Evolutionary conservation across 2,888 invertebrate species (phyloP).

Genomic region (Bembecia ichneumoniformis): DNA sequence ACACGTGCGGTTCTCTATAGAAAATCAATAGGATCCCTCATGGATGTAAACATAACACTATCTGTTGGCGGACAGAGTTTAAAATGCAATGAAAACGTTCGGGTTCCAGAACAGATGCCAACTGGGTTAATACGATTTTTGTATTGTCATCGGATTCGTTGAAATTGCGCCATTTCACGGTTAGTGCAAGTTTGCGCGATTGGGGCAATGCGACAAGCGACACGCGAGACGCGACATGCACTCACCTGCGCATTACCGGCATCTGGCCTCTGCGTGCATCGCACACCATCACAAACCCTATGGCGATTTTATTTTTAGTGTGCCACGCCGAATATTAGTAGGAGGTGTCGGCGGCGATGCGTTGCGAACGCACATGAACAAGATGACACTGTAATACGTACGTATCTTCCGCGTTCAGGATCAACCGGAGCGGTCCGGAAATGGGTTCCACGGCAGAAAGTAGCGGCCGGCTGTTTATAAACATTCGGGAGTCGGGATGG

Average conservation of each 20-base stretch:
- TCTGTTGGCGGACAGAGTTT: not conserved
- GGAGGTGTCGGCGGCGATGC: slow-evolving; percentile 22
- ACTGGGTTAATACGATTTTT: not conserved
- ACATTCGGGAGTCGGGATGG: slow-evolving; percentile 49
- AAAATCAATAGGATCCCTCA: not conserved
- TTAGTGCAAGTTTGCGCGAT: slow-evolving; percentile 1
- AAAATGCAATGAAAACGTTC: not conserved
- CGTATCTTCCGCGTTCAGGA: slow-evolving; percentile 45
- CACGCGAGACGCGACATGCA: too few species aligned
- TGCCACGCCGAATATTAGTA: slow-evolving; percentile 21
- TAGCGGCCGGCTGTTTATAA: slow-evolving; percentile 67
- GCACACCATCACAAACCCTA: not conserved
- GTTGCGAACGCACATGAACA: slow-evolving; percentile 26
- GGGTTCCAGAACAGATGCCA: not conserved
- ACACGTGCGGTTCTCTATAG: not conserved
- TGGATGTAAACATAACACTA: not conserved
- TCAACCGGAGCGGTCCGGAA: slow-evolving; percentile 28
- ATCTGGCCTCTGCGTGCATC: not conserved
- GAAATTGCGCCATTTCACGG: slow-evolving; percentile 18
- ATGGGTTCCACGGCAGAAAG: slow-evolving; percentile 20
- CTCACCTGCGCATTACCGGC: slow-evolving; percentile 5
- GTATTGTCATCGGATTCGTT: slow-evolving; percentile 1
- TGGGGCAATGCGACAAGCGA: slow-evolving; percentile 8
- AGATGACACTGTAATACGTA: slow-evolving; percentile 39
- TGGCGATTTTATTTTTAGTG: slow-evolving; percentile 25